These are phyloP conservation scores for Argopecten irradians DNA, from an alignment of 1,140 invertebrate genomes.

Conservation along the genomic window DNA sequence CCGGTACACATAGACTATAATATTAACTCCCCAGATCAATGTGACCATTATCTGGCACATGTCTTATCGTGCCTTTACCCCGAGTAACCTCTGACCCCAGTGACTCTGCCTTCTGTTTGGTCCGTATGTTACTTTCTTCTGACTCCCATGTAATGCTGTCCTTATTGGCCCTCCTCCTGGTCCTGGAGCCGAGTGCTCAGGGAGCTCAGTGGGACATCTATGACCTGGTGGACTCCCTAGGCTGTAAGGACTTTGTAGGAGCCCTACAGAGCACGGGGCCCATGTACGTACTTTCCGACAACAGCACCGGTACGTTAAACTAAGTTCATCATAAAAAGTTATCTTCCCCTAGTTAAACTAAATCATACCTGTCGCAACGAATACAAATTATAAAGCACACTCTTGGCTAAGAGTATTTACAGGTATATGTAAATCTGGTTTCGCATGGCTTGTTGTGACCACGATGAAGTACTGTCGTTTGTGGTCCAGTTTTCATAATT, in stretches of 20 bases:
- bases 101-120: not conserved
- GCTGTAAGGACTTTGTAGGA: constrained; percentile 18
- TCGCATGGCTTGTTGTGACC: too few species aligned
- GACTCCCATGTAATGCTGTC: not conserved
- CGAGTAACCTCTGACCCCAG: not conserved
- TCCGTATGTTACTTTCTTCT: not conserved
- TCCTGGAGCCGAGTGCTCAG: not conserved
- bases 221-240: constrained; percentile 23
- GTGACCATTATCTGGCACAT: not conserved
- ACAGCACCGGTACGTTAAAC: constrained; percentile 25
- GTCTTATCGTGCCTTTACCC: not conserved
- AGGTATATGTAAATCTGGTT: too few species aligned
- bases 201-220: constrained; percentile 26
- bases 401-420: too few species aligned
- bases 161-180: not conserved
- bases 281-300: constrained; percentile 16
- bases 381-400: too few species aligned
- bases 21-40: too few species aligned
- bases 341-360: too few species aligned
- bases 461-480: too few species aligned
- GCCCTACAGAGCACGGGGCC: constrained; percentile 26
- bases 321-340: too few species aligned
- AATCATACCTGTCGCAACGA: too few species aligned
- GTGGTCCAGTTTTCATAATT: too few species aligned
- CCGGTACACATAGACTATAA: too few species aligned